Evolutionary conservation across 1,140 invertebrate species (phyloP).

Genomic region (Conopomorpha cramerella): DNA sequence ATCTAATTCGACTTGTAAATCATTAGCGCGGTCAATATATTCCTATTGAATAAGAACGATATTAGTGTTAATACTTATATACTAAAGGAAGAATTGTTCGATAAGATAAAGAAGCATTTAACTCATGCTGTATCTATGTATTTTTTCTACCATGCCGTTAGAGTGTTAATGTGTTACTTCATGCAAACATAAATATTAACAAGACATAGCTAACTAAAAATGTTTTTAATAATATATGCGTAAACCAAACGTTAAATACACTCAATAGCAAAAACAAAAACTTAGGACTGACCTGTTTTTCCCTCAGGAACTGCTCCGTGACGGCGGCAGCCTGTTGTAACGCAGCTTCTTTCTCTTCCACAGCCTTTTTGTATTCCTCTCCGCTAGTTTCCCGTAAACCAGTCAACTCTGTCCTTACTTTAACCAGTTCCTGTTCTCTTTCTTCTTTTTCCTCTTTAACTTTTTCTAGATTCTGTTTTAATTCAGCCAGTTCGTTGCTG

Average conservation of each 20-base stretch:
- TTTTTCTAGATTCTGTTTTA: slow-evolving; percentile 54
- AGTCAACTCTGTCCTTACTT: slow-evolving; percentile 59
- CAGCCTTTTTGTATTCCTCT: slow-evolving; percentile 47
- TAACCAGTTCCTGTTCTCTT: slow-evolving; percentile 61
- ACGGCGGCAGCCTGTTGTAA: slow-evolving; percentile 28
- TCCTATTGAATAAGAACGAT: slow-evolving; percentile 29
- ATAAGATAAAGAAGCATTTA: too few relatives aligned
- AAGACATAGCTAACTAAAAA: too few relatives aligned
- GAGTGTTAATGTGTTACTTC: too few relatives aligned
- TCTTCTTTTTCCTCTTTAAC: slow-evolving; percentile 61
- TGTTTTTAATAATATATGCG: too few relatives aligned
- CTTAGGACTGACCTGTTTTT: slow-evolving; percentile 37
- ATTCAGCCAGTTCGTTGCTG: slow-evolving; percentile 64
- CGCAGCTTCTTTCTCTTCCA: slow-evolving; percentile 39
- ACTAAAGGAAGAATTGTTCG: too few relatives aligned
- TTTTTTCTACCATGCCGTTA: too few relatives aligned
- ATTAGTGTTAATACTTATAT: too few relatives aligned
- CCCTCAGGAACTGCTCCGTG: slow-evolving; percentile 27
- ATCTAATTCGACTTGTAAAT: slow-evolving; percentile 24
- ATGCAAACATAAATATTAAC: too few relatives aligned
- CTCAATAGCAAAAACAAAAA: neutral
- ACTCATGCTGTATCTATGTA: too few relatives aligned
- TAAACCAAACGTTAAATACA: slow-evolving; percentile 3
- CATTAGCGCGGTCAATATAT: slow-evolving; percentile 16
- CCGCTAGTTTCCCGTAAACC: slow-evolving; percentile 60